Percentiles rank a stretch among this genome's conserved stretches.
Conservation (phyloP, 1,140 invertebrate species). For the Piezodorus guildinii region DNA sequence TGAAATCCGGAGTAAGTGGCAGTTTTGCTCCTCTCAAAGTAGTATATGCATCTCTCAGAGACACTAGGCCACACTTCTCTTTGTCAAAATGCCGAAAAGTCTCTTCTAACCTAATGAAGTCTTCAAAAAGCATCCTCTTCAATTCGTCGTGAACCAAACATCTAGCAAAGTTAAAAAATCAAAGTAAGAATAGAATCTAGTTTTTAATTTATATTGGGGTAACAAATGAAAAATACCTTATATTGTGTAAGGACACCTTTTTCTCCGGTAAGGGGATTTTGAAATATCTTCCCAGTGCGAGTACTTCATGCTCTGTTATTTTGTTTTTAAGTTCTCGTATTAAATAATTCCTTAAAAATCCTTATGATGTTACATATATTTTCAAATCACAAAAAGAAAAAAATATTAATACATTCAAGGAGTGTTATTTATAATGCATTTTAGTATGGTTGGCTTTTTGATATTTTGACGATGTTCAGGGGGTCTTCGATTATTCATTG, state of each 20-base stretch:
- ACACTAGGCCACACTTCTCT: slow-evolving; percentile 41
- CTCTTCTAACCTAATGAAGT: slow-evolving; percentile 49
- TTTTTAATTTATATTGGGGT: neutral
- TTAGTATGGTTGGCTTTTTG: too few relatives aligned
- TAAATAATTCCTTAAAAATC: slow-evolving; percentile 37
- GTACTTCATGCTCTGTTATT: slow-evolving; percentile 64
- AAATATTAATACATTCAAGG: too few relatives aligned
- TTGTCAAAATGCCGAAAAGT: slow-evolving; percentile 51
- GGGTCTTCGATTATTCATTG: too few relatives aligned
- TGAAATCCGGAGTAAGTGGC: slow-evolving; percentile 49
- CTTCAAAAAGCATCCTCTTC: slow-evolving; percentile 53
- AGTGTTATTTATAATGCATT: too few relatives aligned
- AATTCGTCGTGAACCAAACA: slow-evolving; percentile 53
- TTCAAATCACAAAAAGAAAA: too few relatives aligned
- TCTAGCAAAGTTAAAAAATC: slow-evolving; percentile 31
- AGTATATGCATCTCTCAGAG: slow-evolving; percentile 42
- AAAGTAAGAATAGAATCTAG: slow-evolving; percentile 18
- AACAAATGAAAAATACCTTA: slow-evolving; percentile 32
- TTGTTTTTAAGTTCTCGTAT: slow-evolving; percentile 44
- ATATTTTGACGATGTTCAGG: too few relatives aligned
- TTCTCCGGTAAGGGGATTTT: slow-evolving; percentile 35
- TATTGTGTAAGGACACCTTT: slow-evolving; percentile 37
- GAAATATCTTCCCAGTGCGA: slow-evolving; percentile 57
- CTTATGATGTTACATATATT: neutral
- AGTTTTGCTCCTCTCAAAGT: slow-evolving; percentile 49